Evolutionary conservation across 2,113 vertebrate genomes (phyloP).

Genomic region (Balaeniceps rex): DNA sequence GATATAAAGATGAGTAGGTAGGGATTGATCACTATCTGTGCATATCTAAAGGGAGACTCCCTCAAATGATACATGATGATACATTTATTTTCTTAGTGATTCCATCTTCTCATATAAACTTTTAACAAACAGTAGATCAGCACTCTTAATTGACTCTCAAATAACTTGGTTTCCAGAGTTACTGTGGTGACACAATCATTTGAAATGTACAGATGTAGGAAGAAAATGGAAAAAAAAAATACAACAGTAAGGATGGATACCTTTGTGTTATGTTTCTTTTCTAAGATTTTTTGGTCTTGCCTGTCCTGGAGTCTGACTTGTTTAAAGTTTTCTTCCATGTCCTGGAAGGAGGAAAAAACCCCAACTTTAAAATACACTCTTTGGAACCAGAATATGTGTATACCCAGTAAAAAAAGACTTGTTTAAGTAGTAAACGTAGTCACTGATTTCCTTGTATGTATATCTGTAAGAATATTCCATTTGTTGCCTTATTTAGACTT

Average conservation of each 20-base stretch:
- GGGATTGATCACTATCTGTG: neutral
- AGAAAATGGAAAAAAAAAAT: neutral
- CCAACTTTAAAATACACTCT: neutral
- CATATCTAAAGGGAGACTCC: neutral
- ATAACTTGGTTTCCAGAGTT: neutral
- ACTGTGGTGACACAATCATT: neutral
- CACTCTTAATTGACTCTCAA: neutral
- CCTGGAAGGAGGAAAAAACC: slow-evolving; percentile 48
- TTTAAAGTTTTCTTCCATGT: slow-evolving; percentile 66
- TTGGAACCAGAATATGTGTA: neutral
- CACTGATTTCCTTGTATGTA: neutral
- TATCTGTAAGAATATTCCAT: neutral
- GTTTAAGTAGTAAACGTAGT: neutral
- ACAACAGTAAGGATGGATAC: slow-evolving; percentile 51
- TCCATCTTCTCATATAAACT: neutral
- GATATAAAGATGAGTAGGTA: neutral
- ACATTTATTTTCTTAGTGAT: neutral
- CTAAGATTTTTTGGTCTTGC: slow-evolving; percentile 47
- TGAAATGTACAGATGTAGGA: neutral
- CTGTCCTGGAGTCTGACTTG: slow-evolving; percentile 61
- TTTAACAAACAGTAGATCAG: neutral
- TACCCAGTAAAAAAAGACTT: neutral
- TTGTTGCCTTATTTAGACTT: neutral
- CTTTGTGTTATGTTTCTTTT: slow-evolving; percentile 70
- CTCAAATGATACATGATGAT: neutral